These are phyloP conservation scores for Agrilus planipennis DNA, from an alignment of 1,140 invertebrate genomes.

Conservation along the genomic window DNA sequence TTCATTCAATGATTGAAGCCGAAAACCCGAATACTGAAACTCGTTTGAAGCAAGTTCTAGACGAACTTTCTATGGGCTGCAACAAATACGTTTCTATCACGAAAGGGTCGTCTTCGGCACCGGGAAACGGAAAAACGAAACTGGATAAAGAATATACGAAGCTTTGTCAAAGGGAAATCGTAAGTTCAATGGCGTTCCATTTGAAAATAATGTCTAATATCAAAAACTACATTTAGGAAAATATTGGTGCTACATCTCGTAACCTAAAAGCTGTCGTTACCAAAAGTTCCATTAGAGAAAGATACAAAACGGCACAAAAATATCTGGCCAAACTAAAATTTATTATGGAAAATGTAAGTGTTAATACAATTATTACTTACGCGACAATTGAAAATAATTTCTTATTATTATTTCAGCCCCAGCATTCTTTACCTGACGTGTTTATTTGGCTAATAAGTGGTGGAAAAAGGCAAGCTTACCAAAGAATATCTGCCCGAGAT, in stretches of 20 bases:
- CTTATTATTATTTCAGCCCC: conserved; percentile 69
- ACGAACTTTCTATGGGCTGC: conserved; percentile 55
- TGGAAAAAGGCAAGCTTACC: conserved; percentile 72
- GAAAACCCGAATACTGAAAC: conserved; percentile 49
- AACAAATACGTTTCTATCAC: conserved; percentile 55
- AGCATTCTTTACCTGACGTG: conserved; percentile 74
- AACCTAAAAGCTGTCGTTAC: conserved; percentile 68
- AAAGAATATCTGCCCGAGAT: conserved; percentile 61
- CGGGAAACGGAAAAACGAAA: conserved; percentile 61
- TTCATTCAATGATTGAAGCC: conserved; percentile 48
- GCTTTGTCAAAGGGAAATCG: conserved; percentile 66
- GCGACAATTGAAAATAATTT: conserved; percentile 4
- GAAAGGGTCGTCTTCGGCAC: conserved; percentile 40
- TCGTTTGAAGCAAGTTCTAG: conserved; percentile 53
- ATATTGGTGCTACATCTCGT: conserved; percentile 54
- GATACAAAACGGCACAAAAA: conserved; percentile 56
- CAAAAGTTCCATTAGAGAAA: conserved; percentile 67
- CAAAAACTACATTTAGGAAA: conserved; percentile 43
- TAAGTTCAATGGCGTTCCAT: conserved; percentile 32
- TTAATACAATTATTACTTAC: not conserved
- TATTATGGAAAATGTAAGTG: conserved; percentile 64
- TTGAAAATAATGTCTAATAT: not conserved
- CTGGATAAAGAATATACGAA: conserved; percentile 73
- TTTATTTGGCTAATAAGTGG: conserved; percentile 81
- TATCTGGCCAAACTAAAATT: conserved; percentile 59